A percentile compares a stretch with the other conserved stretches of the same genome.
Conservation (phyloP, 2,797 vertebrate genomes). For the Sebastes nivosus region DNA sequence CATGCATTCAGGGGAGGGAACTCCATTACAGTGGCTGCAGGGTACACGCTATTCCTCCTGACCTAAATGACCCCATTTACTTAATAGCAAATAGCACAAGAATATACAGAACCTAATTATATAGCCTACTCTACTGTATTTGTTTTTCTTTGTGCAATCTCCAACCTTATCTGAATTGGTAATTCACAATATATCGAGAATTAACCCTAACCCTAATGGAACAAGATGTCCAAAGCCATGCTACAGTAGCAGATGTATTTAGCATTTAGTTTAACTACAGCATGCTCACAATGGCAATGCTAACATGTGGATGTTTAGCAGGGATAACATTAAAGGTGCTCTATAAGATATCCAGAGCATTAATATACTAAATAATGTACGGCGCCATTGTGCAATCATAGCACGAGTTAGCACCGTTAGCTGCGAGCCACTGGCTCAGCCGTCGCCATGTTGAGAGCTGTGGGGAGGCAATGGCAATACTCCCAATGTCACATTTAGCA, state of each 20-base stretch:
- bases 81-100: slow-evolving; percentile 31
- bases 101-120: slow-evolving; percentile 36
- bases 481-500: too few relatives aligned
- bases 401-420: too few relatives aligned
- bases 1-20: slow-evolving; percentile 34
- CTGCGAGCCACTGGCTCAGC: too few relatives aligned
- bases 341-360: too few relatives aligned
- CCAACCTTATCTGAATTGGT: neutral
- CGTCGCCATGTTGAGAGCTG: too few relatives aligned
- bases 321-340: too few relatives aligned
- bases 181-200: neutral
- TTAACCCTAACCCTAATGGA: too few relatives aligned
- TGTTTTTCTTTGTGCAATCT: neutral
- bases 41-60: slow-evolving; percentile 24
- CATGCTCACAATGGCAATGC: neutral
- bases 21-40: slow-evolving; percentile 34
- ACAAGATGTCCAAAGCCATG: neutral
- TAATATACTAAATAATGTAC: too few relatives aligned
- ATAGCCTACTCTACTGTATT: neutral
- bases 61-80: slow-evolving; percentile 52
- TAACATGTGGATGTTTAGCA: neutral
- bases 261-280: neutral
- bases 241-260: neutral
- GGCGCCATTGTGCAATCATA: accelerated
- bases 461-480: too few relatives aligned